A percentile compares a stretch with the other conserved stretches of the same genome.
Conservation (phyloP, 2,888 invertebrate genomes). For the Eilema griseolum region DNA sequence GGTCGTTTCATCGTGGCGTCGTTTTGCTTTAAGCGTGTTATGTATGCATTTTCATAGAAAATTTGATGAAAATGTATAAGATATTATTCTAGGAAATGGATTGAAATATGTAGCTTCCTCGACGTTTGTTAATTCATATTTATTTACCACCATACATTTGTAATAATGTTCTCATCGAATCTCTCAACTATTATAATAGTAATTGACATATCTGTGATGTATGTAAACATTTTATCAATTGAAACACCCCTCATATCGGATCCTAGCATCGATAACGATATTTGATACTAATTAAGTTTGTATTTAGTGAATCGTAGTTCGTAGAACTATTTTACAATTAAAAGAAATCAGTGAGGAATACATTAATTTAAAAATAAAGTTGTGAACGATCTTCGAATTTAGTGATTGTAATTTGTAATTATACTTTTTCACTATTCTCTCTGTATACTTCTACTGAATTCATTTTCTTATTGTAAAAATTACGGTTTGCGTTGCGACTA, state of each 20-base stretch:
- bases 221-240: constrained; percentile 45
- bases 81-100: constrained; percentile 30
- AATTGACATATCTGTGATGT: constrained; percentile 58
- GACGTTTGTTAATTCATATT: constrained; percentile 28
- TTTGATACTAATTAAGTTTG: constrained; percentile 37
- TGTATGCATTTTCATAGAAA: constrained; percentile 22
- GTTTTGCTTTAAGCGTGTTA: constrained; percentile 21
- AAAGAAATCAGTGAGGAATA: constrained; percentile 27
- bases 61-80: constrained; percentile 23
- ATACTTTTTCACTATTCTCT: background rate
- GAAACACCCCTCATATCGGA: constrained; percentile 47
- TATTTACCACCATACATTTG: constrained; percentile 16
- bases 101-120: constrained; percentile 38
- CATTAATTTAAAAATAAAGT: constrained; percentile 19
- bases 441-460: background rate
- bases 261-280: constrained; percentile 44
- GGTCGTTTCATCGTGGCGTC: background rate
- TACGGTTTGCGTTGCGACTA: background rate
- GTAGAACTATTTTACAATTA: constrained; percentile 40
- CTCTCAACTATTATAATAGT: constrained; percentile 33
- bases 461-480: background rate
- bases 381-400: constrained; percentile 13
- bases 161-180: constrained; percentile 46
- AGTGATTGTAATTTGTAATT: constrained; percentile 5
- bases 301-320: constrained; percentile 47